Conservation (phyloP, 2,113 vertebrate genomes). For the Lophotis ruficrista region DNA sequence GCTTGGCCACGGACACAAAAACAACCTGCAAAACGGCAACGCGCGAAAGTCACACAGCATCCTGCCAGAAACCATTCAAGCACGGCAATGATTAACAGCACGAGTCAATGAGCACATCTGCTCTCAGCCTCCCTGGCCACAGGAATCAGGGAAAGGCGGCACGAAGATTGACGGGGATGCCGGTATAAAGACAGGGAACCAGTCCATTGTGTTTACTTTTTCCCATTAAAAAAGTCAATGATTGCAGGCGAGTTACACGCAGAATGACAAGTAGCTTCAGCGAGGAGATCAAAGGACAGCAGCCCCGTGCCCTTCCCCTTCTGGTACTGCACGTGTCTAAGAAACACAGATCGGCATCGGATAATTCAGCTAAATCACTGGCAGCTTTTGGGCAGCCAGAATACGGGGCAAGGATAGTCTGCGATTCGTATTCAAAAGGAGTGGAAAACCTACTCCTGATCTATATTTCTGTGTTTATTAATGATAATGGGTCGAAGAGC, state of each 20-base stretch:
- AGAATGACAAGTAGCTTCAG: background rate
- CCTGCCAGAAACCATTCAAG: background rate
- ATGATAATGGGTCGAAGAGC: background rate
- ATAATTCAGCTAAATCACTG: background rate
- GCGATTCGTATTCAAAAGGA: background rate
- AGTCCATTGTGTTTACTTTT: background rate
- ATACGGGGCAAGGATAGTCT: background rate
- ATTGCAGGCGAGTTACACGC: background rate
- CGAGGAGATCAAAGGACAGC: background rate
- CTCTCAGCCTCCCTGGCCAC: background rate
- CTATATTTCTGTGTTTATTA: background rate
- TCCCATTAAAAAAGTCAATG: background rate
- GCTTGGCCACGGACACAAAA: background rate
- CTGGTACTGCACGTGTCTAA: background rate
- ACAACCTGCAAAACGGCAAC: background rate
- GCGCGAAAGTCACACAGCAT: background rate
- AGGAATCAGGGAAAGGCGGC: background rate
- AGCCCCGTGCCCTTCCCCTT: background rate
- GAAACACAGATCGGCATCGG: background rate
- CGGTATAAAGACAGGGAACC: background rate
- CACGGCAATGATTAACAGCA: background rate
- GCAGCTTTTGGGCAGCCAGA: background rate
- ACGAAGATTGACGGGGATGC: background rate
- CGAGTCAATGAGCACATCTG: background rate
- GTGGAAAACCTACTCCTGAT: background rate